Conservation (phyloP, 1,140 invertebrate genomes). For the Daktulosphaira vitifoliae region DNA sequence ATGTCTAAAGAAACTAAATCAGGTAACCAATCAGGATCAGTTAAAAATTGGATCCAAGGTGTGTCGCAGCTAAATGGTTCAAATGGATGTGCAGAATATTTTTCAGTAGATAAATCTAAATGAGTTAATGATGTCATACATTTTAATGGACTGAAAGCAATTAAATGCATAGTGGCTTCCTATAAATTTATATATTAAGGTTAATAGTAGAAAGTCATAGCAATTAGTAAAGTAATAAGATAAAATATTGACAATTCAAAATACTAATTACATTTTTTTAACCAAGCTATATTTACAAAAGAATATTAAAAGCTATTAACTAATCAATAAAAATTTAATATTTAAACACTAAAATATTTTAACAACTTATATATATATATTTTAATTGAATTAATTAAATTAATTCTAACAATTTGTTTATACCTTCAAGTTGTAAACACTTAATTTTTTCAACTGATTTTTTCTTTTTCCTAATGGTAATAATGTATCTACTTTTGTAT, state of each 20-base stretch:
- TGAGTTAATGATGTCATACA: slow-evolving; percentile 50
- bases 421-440: slow-evolving; percentile 58
- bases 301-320: too few species aligned
- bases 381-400: too few species aligned
- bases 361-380: too few species aligned
- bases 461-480: slow-evolving; percentile 54
- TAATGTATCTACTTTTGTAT: slow-evolving; percentile 59
- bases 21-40: slow-evolving; percentile 49
- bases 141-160: slow-evolving; percentile 22
- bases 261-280: too few species aligned
- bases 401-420: slow-evolving; percentile 36
- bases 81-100: slow-evolving; percentile 46
- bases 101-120: slow-evolving; percentile 59
- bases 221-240: too few species aligned
- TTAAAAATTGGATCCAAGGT: slow-evolving; percentile 46
- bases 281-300: too few species aligned
- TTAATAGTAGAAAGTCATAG: too few species aligned
- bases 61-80: slow-evolving; percentile 45
- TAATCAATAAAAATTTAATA: too few species aligned
- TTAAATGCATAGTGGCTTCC: slow-evolving; percentile 27
- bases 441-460: slow-evolving; percentile 53
- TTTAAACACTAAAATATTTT: too few species aligned
- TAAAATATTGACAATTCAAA: too few species aligned
- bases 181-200: too few species aligned
- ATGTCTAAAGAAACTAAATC: slow-evolving; percentile 59